Conservation (phyloP, 2,888 invertebrate species). For the Trichopoda pennipes region DNA sequence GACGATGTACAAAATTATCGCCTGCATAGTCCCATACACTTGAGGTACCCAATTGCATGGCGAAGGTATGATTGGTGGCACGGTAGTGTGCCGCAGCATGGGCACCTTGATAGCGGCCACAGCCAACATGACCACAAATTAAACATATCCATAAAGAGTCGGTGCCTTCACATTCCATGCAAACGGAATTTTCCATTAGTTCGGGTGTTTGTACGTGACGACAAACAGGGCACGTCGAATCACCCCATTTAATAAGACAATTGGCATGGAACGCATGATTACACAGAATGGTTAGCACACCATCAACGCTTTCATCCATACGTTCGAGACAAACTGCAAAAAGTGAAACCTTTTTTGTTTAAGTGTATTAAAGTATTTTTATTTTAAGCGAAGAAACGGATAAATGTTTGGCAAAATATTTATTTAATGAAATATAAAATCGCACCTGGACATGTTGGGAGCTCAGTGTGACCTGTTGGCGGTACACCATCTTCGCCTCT, state of each 20-base stretch:
- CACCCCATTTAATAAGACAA: constrained; percentile 97
- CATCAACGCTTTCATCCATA: constrained; percentile 99
- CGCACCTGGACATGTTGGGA: constrained; percentile 97
- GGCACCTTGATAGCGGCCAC: constrained; percentile 93
- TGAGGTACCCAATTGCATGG: constrained; percentile 97
- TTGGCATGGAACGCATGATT: constrained; percentile 99
- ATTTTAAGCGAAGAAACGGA: too few species aligned
- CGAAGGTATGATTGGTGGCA: constrained; percentile 97
- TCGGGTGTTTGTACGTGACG: constrained; percentile 86
- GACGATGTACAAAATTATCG: constrained; percentile 92
- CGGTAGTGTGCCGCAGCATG: constrained; percentile 98
- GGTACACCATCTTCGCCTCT: constrained; percentile 88
- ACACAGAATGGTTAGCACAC: constrained; percentile 97
- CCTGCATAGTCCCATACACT: constrained; percentile 99
- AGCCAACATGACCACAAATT: constrained; percentile 99
- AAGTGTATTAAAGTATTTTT: background rate
- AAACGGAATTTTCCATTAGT: constrained; percentile 83
- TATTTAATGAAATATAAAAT: background rate
- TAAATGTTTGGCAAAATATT: too few species aligned
- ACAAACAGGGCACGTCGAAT: constrained; percentile 98
- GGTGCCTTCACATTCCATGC: constrained; percentile 83
- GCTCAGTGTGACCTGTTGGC: constrained; percentile 92
- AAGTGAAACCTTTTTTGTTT: background rate
- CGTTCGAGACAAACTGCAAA: constrained; percentile 85
- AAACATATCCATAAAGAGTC: constrained; percentile 99